These are phyloP conservation scores for Carabus problematicus DNA, from an alignment of 2,888 invertebrate species.

Conservation along the genomic window DNA sequence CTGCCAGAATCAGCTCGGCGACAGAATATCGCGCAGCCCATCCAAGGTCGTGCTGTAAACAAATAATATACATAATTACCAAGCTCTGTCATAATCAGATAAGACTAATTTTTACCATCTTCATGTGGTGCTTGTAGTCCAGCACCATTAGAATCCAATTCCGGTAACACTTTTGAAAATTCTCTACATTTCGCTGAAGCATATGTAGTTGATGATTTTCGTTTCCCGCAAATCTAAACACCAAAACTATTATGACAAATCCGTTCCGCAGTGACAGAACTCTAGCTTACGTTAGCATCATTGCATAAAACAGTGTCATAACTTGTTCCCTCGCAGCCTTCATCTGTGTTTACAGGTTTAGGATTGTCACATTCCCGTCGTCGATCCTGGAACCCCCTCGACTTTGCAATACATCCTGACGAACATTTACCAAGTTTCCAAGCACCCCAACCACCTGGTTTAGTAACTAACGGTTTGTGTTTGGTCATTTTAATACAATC, in stretches of 20 bases:
- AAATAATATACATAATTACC: not conserved
- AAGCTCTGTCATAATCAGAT: not conserved
- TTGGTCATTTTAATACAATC: conserved; percentile 63
- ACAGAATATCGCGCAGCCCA: conserved; percentile 82
- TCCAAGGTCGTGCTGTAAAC: conserved; percentile 71
- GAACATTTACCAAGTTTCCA: conserved; percentile 69
- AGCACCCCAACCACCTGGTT: conserved; percentile 68
- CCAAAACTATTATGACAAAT: conserved; percentile 18
- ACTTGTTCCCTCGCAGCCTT: conserved; percentile 68
- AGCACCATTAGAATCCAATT: conserved; percentile 70
- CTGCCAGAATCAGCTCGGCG: conserved; percentile 69
- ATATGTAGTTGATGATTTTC: conserved; percentile 63
- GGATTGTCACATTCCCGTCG: conserved; percentile 66
- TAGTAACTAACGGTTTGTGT: conserved; percentile 55
- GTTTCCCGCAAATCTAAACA: conserved; percentile 60
- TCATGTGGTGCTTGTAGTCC: conserved; percentile 80
- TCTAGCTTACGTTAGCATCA: conserved; percentile 64
- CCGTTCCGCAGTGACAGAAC: conserved; percentile 9
- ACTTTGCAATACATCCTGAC: conserved; percentile 71
- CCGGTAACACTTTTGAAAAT: conserved; percentile 67
- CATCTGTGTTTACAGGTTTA: conserved; percentile 60
- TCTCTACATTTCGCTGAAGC: conserved; percentile 71
- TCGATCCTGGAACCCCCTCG: conserved; percentile 67
- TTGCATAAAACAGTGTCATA: conserved; percentile 73
- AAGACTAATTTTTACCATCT: conserved; percentile 58